Conservation (phyloP, 2,888 invertebrate species). For the Lithophane semibrunnea region DNA sequence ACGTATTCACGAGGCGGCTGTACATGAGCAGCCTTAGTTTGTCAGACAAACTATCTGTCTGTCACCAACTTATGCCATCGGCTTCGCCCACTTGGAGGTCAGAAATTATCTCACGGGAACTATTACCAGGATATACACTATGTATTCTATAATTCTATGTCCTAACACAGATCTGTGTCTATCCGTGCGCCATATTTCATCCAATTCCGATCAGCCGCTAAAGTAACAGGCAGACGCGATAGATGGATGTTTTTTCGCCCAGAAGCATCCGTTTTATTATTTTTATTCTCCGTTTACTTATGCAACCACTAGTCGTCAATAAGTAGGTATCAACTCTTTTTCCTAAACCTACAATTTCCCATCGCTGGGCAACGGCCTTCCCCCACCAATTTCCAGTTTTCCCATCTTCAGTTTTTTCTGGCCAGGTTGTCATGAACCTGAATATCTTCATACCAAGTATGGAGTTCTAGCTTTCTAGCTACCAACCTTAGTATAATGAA, state of each 20-base stretch:
- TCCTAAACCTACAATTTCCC: background rate
- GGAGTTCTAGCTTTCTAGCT: background rate
- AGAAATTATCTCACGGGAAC: background rate
- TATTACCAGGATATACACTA: background rate
- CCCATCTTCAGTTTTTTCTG: too few relatives aligned
- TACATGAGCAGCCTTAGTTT: background rate
- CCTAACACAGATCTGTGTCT: background rate
- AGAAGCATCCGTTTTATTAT: background rate
- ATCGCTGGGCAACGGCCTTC: background rate
- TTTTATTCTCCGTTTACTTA: background rate
- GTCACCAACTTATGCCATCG: background rate
- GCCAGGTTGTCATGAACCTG: too few relatives aligned
- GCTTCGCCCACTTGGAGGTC: background rate
- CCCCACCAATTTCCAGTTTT: background rate
- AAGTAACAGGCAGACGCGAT: background rate
- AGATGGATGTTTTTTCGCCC: background rate
- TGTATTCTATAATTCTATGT: background rate
- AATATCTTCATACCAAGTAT: background rate
- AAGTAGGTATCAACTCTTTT: background rate
- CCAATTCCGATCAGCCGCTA: background rate
- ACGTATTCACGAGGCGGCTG: too few relatives aligned
- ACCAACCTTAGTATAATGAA: conserved; percentile 98
- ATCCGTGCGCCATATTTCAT: background rate
- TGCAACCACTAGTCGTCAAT: too few relatives aligned
- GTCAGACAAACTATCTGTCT: background rate